These are phyloP conservation scores for Pelobates cultripes DNA, from an alignment of 2,797 vertebrate genomes.

Conservation along the genomic window DNA sequence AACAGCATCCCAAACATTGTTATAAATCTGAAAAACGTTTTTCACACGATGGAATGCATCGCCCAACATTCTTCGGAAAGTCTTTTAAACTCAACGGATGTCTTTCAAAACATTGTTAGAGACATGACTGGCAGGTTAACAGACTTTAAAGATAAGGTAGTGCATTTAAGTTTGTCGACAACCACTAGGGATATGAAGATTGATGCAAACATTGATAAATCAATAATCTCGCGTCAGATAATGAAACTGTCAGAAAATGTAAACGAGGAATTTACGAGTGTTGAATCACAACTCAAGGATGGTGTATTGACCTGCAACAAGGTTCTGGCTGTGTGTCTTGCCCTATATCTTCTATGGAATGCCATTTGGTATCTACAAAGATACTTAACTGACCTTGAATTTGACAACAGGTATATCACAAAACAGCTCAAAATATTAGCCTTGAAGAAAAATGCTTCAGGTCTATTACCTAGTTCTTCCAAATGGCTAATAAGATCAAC, in stretches of 20 bases:
- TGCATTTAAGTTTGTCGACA: constrained; percentile 41
- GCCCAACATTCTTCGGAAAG: constrained; percentile 81
- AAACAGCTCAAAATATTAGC: constrained; percentile 63
- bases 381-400: constrained; percentile 81
- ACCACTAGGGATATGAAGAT: constrained; percentile 68
- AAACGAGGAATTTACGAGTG: constrained; percentile 72
- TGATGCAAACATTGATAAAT: constrained; percentile 70
- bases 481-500: constrained; percentile 64
- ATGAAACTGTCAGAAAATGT: constrained; percentile 72
- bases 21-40: constrained; percentile 74
- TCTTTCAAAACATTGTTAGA: constrained; percentile 67
- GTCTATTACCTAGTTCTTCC: constrained; percentile 58
- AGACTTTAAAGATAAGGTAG: constrained; percentile 9
- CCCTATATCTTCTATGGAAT: constrained; percentile 75
- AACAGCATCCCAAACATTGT: constrained; percentile 83
- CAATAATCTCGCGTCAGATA: constrained; percentile 71
- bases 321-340: constrained; percentile 76
- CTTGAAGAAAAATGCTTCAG: constrained; percentile 50
- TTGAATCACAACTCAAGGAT: constrained; percentile 68
- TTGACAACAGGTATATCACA: constrained; percentile 82
- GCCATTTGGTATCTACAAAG: constrained; percentile 80
- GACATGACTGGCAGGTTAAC: constrained; percentile 68
- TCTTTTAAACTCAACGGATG: constrained; percentile 80
- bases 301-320: constrained; percentile 70
- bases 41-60: constrained; percentile 81